A percentile compares a stretch with the other conserved stretches of the same genome.
These are phyloP conservation scores for Xiphorhynchus erythropygius DNA, from an alignment of 2,797 vertebrate genomes.

Conservation along the genomic window DNA sequence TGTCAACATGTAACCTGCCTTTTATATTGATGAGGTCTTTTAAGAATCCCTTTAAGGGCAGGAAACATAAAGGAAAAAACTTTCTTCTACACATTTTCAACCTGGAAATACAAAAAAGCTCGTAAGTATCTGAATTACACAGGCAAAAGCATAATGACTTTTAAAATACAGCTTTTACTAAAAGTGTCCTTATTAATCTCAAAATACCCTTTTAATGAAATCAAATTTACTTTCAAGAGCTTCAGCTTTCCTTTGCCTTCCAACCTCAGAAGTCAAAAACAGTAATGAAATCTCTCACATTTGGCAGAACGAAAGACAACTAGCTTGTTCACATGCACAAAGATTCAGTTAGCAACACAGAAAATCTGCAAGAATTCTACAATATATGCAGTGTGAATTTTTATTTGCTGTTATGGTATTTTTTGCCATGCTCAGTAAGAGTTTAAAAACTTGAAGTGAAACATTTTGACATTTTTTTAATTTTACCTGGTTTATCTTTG, in stretches of 20 bases:
- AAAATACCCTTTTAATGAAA: constrained; percentile 22
- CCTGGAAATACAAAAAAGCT: neutral
- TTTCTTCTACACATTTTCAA: neutral
- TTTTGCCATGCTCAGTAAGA: neutral
- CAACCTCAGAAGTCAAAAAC: constrained; percentile 20
- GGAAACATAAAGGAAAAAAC: neutral
- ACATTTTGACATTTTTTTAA: neutral
- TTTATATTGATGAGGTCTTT: constrained; percentile 9
- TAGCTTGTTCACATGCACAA: neutral
- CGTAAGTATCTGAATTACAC: neutral
- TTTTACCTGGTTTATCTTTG: neutral
- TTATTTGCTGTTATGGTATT: neutral
- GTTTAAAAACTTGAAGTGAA: neutral
- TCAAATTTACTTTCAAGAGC: neutral
- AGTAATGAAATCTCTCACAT: neutral
- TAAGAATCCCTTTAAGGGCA: neutral
- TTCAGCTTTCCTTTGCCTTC: constrained; percentile 25
- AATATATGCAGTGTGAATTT: neutral
- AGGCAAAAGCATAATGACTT: neutral
- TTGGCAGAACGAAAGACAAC: constrained; percentile 29
- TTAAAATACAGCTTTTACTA: neutral
- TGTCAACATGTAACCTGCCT: neutral
- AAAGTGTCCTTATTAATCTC: neutral
- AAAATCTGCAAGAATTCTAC: neutral
- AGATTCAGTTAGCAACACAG: neutral